Percentiles rank a stretch among this genome's conserved stretches.
These are phyloP conservation scores for Agonopterix arenella DNA, from an alignment of 2,888 invertebrate species.

Conservation along the genomic window DNA sequence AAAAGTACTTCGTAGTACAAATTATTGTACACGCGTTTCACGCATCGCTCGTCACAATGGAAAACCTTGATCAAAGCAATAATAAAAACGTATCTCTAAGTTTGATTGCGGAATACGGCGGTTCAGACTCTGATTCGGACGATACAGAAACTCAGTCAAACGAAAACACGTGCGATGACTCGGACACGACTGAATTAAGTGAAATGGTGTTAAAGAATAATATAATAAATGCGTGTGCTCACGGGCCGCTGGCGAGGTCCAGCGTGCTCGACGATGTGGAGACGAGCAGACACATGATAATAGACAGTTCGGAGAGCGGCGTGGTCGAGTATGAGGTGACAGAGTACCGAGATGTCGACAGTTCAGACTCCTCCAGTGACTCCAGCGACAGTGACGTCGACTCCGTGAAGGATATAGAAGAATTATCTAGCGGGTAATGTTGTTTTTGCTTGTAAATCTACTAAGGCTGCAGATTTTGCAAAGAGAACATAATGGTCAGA, in stretches of 20 bases:
- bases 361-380: conserved; percentile 52
- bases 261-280: conserved; percentile 41
- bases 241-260: conserved; percentile 54
- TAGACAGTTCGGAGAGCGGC: conserved; percentile 59
- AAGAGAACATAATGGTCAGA: too few relatives aligned
- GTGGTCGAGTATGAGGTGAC: conserved; percentile 65
- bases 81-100: conserved; percentile 69
- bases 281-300: conserved; percentile 61
- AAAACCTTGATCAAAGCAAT: conserved; percentile 59
- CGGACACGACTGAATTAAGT: conserved; percentile 57
- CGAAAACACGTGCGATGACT: conserved; percentile 44
- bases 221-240: conserved; percentile 69
- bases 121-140: conserved; percentile 65
- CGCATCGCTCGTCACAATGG: conserved; percentile 44
- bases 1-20: conserved; percentile 4
- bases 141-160: conserved; percentile 49
- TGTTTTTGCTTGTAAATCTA: background rate
- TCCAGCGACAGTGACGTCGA: conserved; percentile 64
- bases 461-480: too few relatives aligned
- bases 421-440: conserved; percentile 57
- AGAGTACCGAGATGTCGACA: conserved; percentile 57
- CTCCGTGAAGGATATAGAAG: conserved; percentile 64
- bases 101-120: conserved; percentile 65
- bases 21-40: conserved; percentile 16
- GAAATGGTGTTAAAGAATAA: conserved; percentile 72